Evolutionary conservation across 2,113 vertebrate species (phyloP), one percentile per base, ranked within the genome.

Genomic region (Hucho hucho): DNA sequence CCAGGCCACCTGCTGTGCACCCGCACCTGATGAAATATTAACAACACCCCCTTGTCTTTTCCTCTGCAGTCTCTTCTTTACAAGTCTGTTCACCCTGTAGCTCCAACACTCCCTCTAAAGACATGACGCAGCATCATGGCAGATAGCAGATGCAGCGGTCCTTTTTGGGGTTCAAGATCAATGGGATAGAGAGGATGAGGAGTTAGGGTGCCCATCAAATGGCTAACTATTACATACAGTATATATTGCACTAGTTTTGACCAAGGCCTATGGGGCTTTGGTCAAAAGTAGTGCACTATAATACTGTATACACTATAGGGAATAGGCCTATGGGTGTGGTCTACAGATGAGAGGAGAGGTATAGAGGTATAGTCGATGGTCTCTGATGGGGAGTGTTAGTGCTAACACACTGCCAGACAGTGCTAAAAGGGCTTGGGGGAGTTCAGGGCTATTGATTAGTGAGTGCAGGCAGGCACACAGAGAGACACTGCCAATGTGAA

Each of bases 381-480:
- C 13, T n/a, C n/a, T 64, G 63, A 64, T 3, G 22, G 22, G 24
- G 25, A 13, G 6, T n/a, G 58, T 61, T 22, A 61, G 58, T 61
- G n/a, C 6, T 61, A 61, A 22, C 16, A 61, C 79, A 78, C 83
- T 5, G 20, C 69, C 79, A 85, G 83, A 83, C 85, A 25, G 70
- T 59, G 74, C 84, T 91, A 87, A 89, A 89, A 89, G 84, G 83
- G 87, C 79, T 87, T 82, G 86, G 72, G 63, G 37, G 83, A 83
- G 84, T 85, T 83, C 73, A 82, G 70, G 74, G 74, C 43, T 76
- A 67, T 58, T 74, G 79, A 89, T 89, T 79, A 78, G 87, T 85
- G 81, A 43, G 72, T 84, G 76, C 67, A 81, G 13, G 25, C 20
- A 46, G 59, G 71, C 84, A 79, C 69, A 80, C n/a, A 25, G 3